Conservation (phyloP, 2,888 invertebrate genomes). For the Hemithea aestivaria region DNA sequence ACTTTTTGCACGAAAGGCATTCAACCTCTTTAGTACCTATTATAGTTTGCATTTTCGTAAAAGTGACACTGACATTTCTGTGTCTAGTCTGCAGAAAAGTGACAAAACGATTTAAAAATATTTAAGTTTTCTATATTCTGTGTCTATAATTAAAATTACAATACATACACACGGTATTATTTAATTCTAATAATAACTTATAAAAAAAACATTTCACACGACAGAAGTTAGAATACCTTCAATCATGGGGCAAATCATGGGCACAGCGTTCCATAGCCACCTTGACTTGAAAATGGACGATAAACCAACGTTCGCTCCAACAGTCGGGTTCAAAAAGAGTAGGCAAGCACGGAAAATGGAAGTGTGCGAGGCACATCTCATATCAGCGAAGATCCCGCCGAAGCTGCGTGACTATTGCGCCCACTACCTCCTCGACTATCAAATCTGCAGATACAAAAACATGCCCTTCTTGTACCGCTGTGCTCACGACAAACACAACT, state of each 20-base stretch:
- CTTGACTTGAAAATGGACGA: slow-evolving; percentile 49
- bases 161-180: too few relatives aligned
- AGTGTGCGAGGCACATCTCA: slow-evolving; percentile 84
- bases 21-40: too few relatives aligned
- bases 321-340: slow-evolving; percentile 82
- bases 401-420: slow-evolving; percentile 90
- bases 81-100: too few relatives aligned
- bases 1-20: too few relatives aligned
- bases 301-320: slow-evolving; percentile 82
- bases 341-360: slow-evolving; percentile 85
- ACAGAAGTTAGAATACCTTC: neutral
- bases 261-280: slow-evolving; percentile 37
- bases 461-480: slow-evolving; percentile 85
- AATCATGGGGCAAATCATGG: slow-evolving; percentile 50
- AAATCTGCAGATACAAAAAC: slow-evolving; percentile 83
- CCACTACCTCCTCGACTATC: slow-evolving; percentile 82
- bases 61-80: too few relatives aligned
- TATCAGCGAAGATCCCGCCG: slow-evolving; percentile 84
- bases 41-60: too few relatives aligned
- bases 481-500: slow-evolving; percentile 84
- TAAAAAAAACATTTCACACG: too few relatives aligned
- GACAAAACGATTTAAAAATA: too few relatives aligned
- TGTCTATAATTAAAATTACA: too few relatives aligned
- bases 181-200: too few relatives aligned
- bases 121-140: too few relatives aligned